phyloP scores from a whole-genome alignment of 1,140 invertebrate genomes.

The Sycophila sp. region DNA sequence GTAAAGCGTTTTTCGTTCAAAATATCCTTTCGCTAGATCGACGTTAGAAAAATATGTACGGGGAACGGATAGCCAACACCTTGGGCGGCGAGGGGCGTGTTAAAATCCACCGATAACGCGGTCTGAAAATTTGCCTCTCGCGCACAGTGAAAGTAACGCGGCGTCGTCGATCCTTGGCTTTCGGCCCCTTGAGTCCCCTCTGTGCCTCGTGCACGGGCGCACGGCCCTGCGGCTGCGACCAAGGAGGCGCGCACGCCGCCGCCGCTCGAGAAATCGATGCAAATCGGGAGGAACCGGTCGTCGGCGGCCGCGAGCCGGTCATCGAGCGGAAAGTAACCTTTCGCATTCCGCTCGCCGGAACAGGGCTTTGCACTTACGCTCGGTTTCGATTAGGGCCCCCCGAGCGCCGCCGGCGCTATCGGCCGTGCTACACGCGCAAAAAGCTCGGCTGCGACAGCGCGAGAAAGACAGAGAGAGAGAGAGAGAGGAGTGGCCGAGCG shows the following conservation, averaged over 20 bases:
- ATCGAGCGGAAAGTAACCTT: slow-evolving; percentile 53
- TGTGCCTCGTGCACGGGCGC: not conserved
- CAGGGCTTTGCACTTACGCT: slow-evolving; percentile 59
- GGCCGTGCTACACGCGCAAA: not conserved
- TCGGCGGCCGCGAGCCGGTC: slow-evolving; percentile 37
- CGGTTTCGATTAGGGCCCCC: slow-evolving; percentile 54
- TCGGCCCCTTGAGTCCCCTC: not conserved
- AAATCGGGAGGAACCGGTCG: slow-evolving; percentile 4
- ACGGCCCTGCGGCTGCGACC: no score
- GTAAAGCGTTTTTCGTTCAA: no score
- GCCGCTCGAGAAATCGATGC: slow-evolving; percentile 2
- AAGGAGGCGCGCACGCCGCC: not conserved
- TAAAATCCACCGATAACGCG: not conserved
- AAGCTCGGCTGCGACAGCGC: not conserved
- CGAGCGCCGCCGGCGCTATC: no score
- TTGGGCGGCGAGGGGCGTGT: not conserved
- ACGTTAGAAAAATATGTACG: no score
- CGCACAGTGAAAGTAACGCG: not conserved
- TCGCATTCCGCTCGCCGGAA: slow-evolving; percentile 51
- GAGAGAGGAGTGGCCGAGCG: not conserved
- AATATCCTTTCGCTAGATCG: no score
- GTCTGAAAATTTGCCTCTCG: no score
- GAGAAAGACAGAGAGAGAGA: not conserved
- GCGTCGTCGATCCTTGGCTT: not conserved
- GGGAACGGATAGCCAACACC: no score